phyloP scores from a whole-genome alignment of 2,888 invertebrate genomes.

The Ochlodes sylvanus region DNA sequence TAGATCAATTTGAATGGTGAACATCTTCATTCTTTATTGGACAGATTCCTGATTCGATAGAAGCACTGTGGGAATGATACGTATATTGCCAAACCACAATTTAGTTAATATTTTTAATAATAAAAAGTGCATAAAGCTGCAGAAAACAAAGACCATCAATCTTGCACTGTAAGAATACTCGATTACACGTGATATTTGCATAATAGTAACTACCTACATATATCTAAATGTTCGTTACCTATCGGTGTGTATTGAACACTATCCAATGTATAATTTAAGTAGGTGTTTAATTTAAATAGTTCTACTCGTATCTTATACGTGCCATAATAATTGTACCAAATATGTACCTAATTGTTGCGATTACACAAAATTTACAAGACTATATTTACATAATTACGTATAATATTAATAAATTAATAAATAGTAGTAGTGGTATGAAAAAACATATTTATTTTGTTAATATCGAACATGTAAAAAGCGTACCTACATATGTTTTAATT shows the following conservation, averaged over 20 bases:
- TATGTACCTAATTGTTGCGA: conserved; percentile 3
- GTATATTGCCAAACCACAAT: not conserved
- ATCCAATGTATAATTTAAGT: not conserved
- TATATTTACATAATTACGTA: not conserved
- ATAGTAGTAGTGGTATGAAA: not conserved
- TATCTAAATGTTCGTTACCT: conserved; percentile 37
- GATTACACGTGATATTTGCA: conserved; percentile 47
- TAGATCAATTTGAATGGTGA: conserved; percentile 58
- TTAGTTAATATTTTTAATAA: not conserved
- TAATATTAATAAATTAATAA: not conserved
- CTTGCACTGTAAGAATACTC: conserved; percentile 45
- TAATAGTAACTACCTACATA: conserved; percentile 1
- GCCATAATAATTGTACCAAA: conserved; percentile 32
- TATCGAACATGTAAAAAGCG: not conserved
- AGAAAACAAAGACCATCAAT: too few species aligned
- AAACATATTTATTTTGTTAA: conserved; percentile 3
- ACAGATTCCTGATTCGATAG: too few species aligned
- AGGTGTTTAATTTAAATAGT: not conserved
- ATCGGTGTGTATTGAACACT: conserved; percentile 24
- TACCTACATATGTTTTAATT: not conserved
- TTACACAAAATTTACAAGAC: not conserved
- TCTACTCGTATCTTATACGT: conserved; percentile 7
- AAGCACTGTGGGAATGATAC: not conserved
- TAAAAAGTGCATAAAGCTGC: too few species aligned
- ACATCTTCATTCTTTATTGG: not conserved